Percentiles rank a stretch among this genome's conserved stretches.
These are phyloP conservation scores for Agrilus cyanescens DNA, from an alignment of 2,888 invertebrate genomes.

Conservation along the genomic window DNA sequence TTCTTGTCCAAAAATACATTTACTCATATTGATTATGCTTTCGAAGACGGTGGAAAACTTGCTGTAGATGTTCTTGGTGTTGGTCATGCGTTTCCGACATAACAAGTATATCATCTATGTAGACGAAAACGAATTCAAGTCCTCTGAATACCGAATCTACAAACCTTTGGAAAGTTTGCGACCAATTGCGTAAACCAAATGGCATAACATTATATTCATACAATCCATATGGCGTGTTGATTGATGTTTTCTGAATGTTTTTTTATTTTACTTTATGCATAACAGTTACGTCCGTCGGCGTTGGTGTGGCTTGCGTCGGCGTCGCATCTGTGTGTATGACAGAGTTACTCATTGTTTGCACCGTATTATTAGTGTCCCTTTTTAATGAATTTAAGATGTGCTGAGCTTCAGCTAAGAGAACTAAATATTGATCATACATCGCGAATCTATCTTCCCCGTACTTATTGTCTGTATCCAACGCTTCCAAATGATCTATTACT, in stretches of 20 bases:
- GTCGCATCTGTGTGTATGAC: too few relatives aligned
- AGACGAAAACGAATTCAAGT: conserved; percentile 18
- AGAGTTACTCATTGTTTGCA: too few relatives aligned
- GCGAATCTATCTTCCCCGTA: too few relatives aligned
- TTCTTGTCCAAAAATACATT: conserved; percentile 8
- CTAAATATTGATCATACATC: too few relatives aligned
- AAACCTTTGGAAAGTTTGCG: conserved; percentile 28
- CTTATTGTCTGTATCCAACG: too few relatives aligned
- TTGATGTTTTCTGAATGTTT: conserved; percentile 28
- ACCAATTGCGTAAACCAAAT: conserved; percentile 26
- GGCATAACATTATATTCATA: conserved; percentile 26
- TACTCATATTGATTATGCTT: conserved; percentile 16
- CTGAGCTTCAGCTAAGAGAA: too few relatives aligned
- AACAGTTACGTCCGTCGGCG: too few relatives aligned
- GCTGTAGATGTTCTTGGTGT: conserved; percentile 14
- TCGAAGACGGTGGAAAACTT: conserved; percentile 15
- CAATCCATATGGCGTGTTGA: conserved; percentile 28
- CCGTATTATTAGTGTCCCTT: too few relatives aligned
- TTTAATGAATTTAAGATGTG: too few relatives aligned
- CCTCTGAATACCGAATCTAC: conserved; percentile 21
- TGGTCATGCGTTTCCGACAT: conserved; percentile 13
- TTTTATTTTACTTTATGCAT: not conserved
- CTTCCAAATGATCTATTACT: too few relatives aligned
- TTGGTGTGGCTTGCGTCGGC: too few relatives aligned
- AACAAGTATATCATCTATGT: conserved; percentile 22